Conservation (phyloP, 2,113 vertebrate species). For the Coregonus clupeaformis region DNA sequence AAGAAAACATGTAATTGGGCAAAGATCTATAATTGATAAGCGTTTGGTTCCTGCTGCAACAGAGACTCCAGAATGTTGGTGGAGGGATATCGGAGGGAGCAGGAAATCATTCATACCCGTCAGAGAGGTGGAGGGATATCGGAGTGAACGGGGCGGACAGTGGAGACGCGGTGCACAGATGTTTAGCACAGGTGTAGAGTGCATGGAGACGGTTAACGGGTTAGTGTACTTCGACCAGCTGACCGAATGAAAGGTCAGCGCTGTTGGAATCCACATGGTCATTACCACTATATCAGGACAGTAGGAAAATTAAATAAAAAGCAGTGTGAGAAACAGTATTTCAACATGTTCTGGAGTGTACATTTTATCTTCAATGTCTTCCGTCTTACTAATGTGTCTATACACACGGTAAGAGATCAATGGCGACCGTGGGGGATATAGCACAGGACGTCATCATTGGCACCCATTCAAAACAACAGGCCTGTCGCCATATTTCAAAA, state of each 20-base stretch:
- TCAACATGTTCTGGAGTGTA: not conserved
- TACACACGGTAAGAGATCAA: no score
- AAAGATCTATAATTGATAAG: slow-evolving; percentile 66
- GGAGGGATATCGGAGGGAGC: slow-evolving; percentile 83
- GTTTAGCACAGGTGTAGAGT: slow-evolving; percentile 81
- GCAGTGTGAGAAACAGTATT: not conserved
- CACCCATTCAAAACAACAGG: no score
- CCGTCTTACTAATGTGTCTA: no score
- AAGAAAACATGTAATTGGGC: slow-evolving; percentile 36
- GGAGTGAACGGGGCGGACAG: slow-evolving; percentile 83
- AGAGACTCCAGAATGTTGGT: slow-evolving; percentile 75
- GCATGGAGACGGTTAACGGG: slow-evolving; percentile 54
- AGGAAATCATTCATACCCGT: slow-evolving; percentile 82
- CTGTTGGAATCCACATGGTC: slow-evolving; percentile 10
- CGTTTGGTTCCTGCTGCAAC: slow-evolving; percentile 61
- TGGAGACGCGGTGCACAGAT: slow-evolving; percentile 86
- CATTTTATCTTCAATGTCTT: no score
- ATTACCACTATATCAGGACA: not conserved
- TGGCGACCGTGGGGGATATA: no score
- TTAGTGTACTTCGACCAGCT: slow-evolving; percentile 47
- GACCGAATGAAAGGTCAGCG: slow-evolving; percentile 40
- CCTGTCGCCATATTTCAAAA: no score
- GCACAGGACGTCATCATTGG: no score
- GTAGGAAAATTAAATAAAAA: not conserved
- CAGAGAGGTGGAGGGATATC: slow-evolving; percentile 82